These are phyloP conservation scores for Dermatemys mawii DNA, from an alignment of 2,113 vertebrate genomes.

Conservation along the genomic window DNA sequence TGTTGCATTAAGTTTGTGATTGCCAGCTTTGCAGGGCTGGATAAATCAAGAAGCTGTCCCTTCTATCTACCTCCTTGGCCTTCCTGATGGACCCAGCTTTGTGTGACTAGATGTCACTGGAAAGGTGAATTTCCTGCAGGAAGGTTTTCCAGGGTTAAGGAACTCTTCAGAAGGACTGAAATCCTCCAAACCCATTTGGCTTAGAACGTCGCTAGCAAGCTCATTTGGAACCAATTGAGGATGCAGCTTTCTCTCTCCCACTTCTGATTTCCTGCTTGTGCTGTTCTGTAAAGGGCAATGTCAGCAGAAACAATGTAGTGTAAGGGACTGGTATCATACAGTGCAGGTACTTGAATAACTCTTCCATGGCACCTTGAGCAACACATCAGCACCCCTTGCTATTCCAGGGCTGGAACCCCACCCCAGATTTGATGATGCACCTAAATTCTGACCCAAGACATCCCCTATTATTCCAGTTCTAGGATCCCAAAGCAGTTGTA, in stretches of 20 bases:
- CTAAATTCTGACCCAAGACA: background rate
- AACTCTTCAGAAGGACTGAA: background rate
- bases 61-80: background rate
- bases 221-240: background rate
- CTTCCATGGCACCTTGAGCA: background rate
- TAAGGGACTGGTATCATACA: background rate
- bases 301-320: background rate
- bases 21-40: background rate
- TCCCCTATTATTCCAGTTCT: background rate
- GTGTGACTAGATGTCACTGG: background rate
- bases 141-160: background rate
- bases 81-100: fast-evolving
- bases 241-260: background rate
- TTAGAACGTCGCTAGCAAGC: background rate
- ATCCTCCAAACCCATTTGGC: background rate
- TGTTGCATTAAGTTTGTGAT: background rate
- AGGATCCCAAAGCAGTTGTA: background rate
- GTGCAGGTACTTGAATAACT: background rate
- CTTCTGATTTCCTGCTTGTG: background rate
- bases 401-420: too few species aligned
- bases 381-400: background rate
- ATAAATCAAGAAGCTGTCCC: background rate
- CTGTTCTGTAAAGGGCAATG: background rate
- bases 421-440: too few species aligned
- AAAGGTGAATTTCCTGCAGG: background rate